A percentile compares a stretch with the other conserved stretches of the same genome.
Conservation (phyloP, 2,888 invertebrate species). For the Syritta pipiens region DNA sequence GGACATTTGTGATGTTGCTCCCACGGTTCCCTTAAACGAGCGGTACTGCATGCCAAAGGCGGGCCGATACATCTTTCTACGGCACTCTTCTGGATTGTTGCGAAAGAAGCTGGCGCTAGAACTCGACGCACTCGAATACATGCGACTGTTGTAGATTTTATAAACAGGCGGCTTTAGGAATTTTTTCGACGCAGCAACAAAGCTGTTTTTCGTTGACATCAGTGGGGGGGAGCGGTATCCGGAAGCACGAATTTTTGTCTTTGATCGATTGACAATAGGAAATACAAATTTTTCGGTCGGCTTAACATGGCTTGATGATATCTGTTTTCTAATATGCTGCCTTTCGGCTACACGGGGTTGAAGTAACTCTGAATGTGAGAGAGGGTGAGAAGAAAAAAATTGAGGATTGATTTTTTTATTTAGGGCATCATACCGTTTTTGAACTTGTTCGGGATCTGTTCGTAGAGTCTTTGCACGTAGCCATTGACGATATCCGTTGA, state of each 20-base stretch:
- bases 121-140: conserved; percentile 71
- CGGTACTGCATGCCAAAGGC: background rate
- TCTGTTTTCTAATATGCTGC: background rate
- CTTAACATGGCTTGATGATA: background rate
- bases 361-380: background rate
- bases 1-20: background rate
- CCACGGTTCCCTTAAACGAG: background rate
- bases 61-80: conserved; percentile 38
- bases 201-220: background rate
- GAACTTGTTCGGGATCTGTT: conserved; percentile 70
- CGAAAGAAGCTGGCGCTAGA: conserved; percentile 70
- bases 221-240: background rate
- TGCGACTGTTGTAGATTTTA: conserved; percentile 70
- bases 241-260: background rate
- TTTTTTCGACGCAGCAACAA: conserved; percentile 37
- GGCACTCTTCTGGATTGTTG: conserved; percentile 65
- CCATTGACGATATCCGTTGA: conserved; percentile 71
- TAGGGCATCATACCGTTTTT: conserved; percentile 63
- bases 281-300: background rate
- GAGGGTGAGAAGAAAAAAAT: background rate
- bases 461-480: conserved; percentile 71
- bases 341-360: background rate
- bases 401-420: too few species aligned
- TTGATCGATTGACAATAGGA: background rate
- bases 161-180: conserved; percentile 69